Conservation (phyloP, 2,888 invertebrate genomes). For the Drosophila flavopinicola region DNA sequence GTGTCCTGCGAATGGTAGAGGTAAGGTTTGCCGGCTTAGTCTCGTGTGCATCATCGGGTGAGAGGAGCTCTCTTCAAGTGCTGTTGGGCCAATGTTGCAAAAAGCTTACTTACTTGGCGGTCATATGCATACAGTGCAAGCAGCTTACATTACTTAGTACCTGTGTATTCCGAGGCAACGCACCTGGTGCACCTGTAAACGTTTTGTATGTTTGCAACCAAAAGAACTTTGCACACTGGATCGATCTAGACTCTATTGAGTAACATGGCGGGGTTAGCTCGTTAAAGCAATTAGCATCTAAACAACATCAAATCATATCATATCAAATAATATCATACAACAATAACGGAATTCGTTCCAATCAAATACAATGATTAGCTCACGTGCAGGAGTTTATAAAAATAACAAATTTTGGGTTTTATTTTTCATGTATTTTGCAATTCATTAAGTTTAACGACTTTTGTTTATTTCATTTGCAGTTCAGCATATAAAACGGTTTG, state of each 20-base stretch:
- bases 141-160: constrained; percentile 39
- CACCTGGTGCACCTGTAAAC: constrained; percentile 58
- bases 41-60: not conserved
- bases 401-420: constrained; percentile 39
- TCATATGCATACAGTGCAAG: not conserved
- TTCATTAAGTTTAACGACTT: constrained; percentile 28
- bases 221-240: constrained; percentile 65
- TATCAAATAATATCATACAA: constrained; percentile 36
- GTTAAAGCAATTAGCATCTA: constrained; percentile 42
- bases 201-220: constrained; percentile 68
- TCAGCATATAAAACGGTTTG: constrained; percentile 20
- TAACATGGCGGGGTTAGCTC: constrained; percentile 49
- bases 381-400: constrained; percentile 45
- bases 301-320: constrained; percentile 6
- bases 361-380: constrained; percentile 48
- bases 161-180: constrained; percentile 11
- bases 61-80: constrained; percentile 13
- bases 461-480: constrained; percentile 30
- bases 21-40: not conserved
- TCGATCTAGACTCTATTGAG: constrained; percentile 43
- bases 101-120: constrained; percentile 59
- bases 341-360: constrained; percentile 36
- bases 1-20: constrained; percentile 53
- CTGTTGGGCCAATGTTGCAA: constrained; percentile 15
- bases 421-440: constrained; percentile 25